phyloP scores from a whole-genome alignment of 2,113 vertebrate genomes.

The Neopipo cinnamomea region DNA sequence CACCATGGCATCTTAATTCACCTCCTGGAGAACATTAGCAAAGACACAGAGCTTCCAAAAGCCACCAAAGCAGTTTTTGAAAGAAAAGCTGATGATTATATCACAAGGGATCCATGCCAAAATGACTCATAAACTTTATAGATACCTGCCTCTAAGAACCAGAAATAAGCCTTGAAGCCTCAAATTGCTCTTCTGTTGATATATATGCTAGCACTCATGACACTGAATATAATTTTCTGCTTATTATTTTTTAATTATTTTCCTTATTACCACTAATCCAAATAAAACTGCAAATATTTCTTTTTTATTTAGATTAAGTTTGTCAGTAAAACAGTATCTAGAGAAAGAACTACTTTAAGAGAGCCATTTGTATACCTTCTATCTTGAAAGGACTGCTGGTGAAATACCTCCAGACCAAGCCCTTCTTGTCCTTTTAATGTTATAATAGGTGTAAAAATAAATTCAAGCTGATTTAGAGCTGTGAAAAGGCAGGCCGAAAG shows the following conservation, averaged over 20 bases:
- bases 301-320: neutral
- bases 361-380: neutral
- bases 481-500: neutral
- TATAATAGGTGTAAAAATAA: neutral
- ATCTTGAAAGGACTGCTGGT: neutral
- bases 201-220: neutral
- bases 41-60: neutral
- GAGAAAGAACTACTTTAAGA: neutral
- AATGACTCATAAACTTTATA: neutral
- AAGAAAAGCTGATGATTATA: neutral
- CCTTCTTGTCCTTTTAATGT: neutral
- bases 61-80: neutral
- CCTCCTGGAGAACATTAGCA: neutral
- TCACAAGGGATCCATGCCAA: neutral
- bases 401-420: neutral
- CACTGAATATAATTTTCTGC: neutral
- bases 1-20: neutral
- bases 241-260: neutral
- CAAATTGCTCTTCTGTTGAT: neutral
- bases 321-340: neutral
- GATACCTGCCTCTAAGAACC: neutral
- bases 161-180: neutral
- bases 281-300: neutral
- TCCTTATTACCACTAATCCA: neutral
- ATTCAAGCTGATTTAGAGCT: neutral